A percentile compares a stretch with the other conserved stretches of the same genome.
These are phyloP conservation scores for Eleginops maclovinus DNA, from an alignment of 2,113 vertebrate genomes.

Conservation along the genomic window DNA sequence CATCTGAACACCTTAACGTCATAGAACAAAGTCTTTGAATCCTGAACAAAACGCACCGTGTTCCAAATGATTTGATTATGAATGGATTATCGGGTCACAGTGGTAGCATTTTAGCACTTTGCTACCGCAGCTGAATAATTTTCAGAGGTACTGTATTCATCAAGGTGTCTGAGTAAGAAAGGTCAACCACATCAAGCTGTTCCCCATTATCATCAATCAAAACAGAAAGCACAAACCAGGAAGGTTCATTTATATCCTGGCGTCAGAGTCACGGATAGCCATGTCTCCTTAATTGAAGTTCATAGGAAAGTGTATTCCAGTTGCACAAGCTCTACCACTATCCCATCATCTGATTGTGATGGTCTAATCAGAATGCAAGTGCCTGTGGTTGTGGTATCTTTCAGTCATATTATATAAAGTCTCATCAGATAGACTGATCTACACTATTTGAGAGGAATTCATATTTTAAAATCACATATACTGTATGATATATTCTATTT, in stretches of 20 bases:
- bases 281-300: not conserved
- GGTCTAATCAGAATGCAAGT: not conserved
- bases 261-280: no score
- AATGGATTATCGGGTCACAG: not conserved
- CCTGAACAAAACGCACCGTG: not conserved
- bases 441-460: not conserved
- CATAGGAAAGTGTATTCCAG: not conserved
- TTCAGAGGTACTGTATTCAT: slow-evolving; percentile 14
- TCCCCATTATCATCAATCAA: slow-evolving; percentile 25
- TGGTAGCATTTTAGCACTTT: slow-evolving; percentile 11
- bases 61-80: not conserved
- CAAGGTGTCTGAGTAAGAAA: slow-evolving; percentile 9
- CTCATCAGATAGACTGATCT: not conserved
- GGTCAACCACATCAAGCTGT: not conserved
- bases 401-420: not conserved
- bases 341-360: not conserved
- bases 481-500: not conserved
- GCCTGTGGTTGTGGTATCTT: not conserved
- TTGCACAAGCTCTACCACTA: not conserved
- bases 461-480: not conserved
- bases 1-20: not conserved
- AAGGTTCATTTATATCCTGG: not conserved
- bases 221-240: not conserved
- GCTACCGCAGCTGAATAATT: not conserved
- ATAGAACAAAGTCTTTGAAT: not conserved